phyloP scores from a whole-genome alignment of 2,113 vertebrate species.

The Marcusenius ussheri region DNA sequence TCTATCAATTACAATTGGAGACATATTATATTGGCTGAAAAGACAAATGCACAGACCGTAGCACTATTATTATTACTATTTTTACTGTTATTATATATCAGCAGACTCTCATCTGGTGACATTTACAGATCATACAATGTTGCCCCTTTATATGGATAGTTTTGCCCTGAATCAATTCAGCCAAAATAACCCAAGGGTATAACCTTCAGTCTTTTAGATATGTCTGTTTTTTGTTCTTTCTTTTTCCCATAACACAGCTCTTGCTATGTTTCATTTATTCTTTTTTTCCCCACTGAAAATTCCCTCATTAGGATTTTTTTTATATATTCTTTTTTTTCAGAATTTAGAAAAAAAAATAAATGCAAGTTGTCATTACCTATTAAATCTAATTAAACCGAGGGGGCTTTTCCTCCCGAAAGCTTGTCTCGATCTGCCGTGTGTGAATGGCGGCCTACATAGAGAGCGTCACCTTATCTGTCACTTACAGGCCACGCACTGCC shows the following conservation, averaged over 20 bases:
- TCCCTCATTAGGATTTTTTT: neutral
- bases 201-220: neutral
- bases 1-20: neutral
- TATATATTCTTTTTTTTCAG: neutral
- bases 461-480: conserved; percentile 51
- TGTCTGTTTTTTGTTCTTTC: neutral
- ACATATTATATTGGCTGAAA: neutral
- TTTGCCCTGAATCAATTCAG: neutral
- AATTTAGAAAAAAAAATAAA: neutral
- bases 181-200: neutral
- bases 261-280: neutral
- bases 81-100: neutral
- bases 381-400: conserved; percentile 17
- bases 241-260: neutral
- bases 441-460: conserved; percentile 47
- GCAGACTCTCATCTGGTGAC: neutral
- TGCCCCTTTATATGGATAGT: neutral
- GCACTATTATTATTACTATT: neutral
- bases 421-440: conserved; percentile 32
- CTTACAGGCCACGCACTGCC: conserved; percentile 45
- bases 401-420: conserved; percentile 21
- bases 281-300: conserved; percentile 2
- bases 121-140: neutral
- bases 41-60: neutral
- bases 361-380: neutral